Conservation (phyloP, 2,888 invertebrate genomes). For the Oscheius sp. region DNA sequence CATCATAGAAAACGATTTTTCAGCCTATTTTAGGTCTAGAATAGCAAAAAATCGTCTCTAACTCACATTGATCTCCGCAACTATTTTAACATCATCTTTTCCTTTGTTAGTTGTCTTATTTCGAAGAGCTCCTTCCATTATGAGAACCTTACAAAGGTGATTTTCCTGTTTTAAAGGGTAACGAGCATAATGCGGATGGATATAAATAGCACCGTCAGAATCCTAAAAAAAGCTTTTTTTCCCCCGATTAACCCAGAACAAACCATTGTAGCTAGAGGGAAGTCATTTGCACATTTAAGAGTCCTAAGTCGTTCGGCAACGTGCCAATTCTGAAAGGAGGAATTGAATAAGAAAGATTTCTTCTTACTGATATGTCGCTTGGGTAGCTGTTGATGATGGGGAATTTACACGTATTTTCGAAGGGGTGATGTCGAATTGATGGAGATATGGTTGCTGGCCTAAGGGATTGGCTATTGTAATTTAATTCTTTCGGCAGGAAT, state of each 20-base stretch:
- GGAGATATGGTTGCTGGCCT: background rate
- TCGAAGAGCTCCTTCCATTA: slow-evolving; percentile 48
- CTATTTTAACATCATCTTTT: slow-evolving; percentile 13
- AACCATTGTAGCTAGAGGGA: slow-evolving; percentile 25
- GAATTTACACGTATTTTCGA: slow-evolving; percentile 47
- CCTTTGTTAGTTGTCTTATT: slow-evolving; percentile 28
- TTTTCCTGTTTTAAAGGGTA: slow-evolving; percentile 14
- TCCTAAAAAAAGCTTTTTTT: slow-evolving; percentile 19
- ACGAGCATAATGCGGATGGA: slow-evolving; percentile 21
- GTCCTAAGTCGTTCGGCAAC: slow-evolving; percentile 35
- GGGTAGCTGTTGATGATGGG: slow-evolving; percentile 41
- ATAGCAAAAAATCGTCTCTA: background rate
- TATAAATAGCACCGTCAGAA: slow-evolving; percentile 22
- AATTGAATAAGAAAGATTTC: too few relatives aligned
- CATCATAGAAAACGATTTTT: too few relatives aligned
- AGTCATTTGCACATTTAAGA: slow-evolving; percentile 35
- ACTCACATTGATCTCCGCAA: background rate
- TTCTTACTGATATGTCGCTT: slow-evolving; percentile 13
- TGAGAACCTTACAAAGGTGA: slow-evolving; percentile 23
- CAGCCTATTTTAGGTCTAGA: too few relatives aligned
- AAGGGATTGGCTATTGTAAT: background rate
- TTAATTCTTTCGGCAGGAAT: background rate
- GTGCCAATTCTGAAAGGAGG: background rate
- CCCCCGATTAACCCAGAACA: background rate
- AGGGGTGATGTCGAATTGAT: slow-evolving; percentile 35